Evolutionary conservation across 2,888 invertebrate species (phyloP), one percentile per base, ranked within the genome.

Genomic region (Deilephila elpenor): DNA sequence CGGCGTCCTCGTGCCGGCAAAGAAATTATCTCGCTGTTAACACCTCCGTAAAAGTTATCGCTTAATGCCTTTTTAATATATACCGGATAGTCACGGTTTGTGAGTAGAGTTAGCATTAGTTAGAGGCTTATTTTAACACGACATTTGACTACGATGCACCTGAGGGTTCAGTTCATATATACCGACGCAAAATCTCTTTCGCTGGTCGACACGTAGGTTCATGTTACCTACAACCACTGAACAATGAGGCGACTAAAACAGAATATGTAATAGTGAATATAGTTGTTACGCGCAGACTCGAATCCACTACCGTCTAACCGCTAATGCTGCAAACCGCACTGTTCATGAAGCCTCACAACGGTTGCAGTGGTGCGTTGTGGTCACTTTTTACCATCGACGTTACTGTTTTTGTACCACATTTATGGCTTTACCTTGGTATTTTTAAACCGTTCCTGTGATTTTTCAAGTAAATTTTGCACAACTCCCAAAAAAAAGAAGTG

Each of bases 371-470:
- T 17, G 14, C 67, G 25, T 51, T 67, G 67, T 51, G 67, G 67
- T 67, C 67, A 29, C 7, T 44, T 64, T 44, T 44, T 64, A 64
- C 11, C 25, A 25, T 20, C 20, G 20, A 67, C 20, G 25, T 67
- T 51, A 67, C 67, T 17, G 67, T 67, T 67, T 67, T 67, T 51
- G 25, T 51, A 17, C 0, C 67, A 51, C 51, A 29, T 67, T 17
- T 67, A 67, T 67, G 67, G 67, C 67, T 67, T 67, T 67, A 67
- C 44, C 17, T 44, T 51, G 51, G 67, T 17, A 67, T 67, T 67
- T 67, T 44, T 61, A 11, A n/a, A 20, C 25, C 25, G 25, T 25
- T 67, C 17, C 44, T 67, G 25, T 51, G 67, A 25, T 51, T 67
- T 51, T 32, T 17, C 3, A 25, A 2, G 29, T 7, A 59, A 37